phyloP scores from a whole-genome alignment of 2,113 vertebrate species.

The Gambusia affinis region DNA sequence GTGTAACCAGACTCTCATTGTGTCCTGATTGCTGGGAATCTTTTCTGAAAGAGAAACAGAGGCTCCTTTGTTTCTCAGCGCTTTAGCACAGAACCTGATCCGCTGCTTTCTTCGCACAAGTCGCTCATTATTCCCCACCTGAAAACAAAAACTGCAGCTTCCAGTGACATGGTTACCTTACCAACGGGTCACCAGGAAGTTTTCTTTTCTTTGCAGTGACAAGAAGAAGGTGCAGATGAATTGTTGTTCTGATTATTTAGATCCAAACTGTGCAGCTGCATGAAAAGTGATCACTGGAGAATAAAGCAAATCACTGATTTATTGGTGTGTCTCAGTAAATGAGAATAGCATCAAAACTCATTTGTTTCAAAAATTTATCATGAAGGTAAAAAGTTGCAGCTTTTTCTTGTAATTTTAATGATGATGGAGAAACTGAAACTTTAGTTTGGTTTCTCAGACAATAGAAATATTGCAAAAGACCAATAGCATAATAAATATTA shows the following conservation, averaged over 20 bases:
- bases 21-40: not conserved
- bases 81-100: conserved; percentile 54
- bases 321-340: not conserved
- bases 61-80: conserved; percentile 44
- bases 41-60: conserved; percentile 35
- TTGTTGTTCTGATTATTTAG: not conserved
- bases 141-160: not conserved
- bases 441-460: no score
- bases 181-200: not conserved
- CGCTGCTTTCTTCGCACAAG: not conserved
- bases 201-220: not conserved
- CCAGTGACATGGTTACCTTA: conserved; percentile 5
- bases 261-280: not conserved
- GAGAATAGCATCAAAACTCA: not conserved
- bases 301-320: not conserved
- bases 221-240: not conserved
- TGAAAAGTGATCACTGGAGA: not conserved
- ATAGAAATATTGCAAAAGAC: no score
- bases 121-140: not conserved
- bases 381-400: no score
- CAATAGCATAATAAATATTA: no score
- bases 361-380: not conserved
- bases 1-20: not conserved
- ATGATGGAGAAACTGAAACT: no score
- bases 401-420: no score